Evolutionary conservation across 2,888 invertebrate genomes (phyloP), one percentile per base, ranked within the genome.

Genomic region (Zaprionus bogoriensis): DNA sequence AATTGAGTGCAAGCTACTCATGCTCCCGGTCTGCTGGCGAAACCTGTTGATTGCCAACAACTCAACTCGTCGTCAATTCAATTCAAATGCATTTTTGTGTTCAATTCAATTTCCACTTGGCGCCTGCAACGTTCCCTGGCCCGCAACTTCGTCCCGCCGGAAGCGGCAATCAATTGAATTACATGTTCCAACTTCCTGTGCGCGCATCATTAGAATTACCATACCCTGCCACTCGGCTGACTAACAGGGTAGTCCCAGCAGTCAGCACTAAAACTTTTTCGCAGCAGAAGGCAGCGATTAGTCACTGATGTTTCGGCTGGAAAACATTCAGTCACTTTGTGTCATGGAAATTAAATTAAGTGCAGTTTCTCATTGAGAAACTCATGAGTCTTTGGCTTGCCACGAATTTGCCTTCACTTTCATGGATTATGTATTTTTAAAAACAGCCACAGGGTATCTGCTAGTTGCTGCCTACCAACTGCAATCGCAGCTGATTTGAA

Each of bases 151-250:
- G 50, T 57, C 48, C 27, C 51, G 51, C 44, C 52, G 67, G 71
- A 67, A 44, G 53, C 65, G 77, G 66, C 83, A 79, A 80, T 79
- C 79, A 80, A 80, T 80, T 80, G 79, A 79, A 80, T 80, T 80
- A 80, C 83, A 79, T 79, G 80, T 77, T 59, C 67, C 53, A 64
- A 67, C 61, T 80, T 82, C 74, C 79, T 79, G 79, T 74, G 71
- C 64, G 69, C 66, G 73, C 79, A 80, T 79, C 80, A 77, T 80
- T 79, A 79, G 80, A 57, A 50, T 25, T 50, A 28, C 27, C 25
- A 67, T 63, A 60, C 55, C 54, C 67, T 59, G 19, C 2, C n/a
- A 36, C 1, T 1, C 3, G 1, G 12, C 7, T 3, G 20, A 3
- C 1, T 0, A 27, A 30, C 9, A 36, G 55, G 48, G 66, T 44